These are phyloP conservation scores for Parnassius glacialis DNA, from an alignment of 2,888 invertebrate species.

Conservation along the genomic window DNA sequence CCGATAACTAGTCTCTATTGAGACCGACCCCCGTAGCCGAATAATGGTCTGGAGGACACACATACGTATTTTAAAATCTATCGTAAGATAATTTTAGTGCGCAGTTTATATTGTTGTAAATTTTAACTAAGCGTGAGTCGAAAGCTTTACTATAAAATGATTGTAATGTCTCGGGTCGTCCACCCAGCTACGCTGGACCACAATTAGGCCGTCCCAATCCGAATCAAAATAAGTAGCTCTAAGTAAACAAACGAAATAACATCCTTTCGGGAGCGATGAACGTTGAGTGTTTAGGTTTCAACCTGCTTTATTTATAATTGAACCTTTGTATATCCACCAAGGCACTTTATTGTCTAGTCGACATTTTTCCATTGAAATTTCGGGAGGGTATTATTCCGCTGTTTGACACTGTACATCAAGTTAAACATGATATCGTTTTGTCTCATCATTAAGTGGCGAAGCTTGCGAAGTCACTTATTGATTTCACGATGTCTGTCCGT, in stretches of 20 bases:
- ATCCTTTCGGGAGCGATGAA: conserved; percentile 63
- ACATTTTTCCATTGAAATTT: no score
- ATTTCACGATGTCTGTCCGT: no score
- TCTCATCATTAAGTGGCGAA: no score
- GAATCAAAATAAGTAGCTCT: conserved; percentile 50
- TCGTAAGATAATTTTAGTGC: no score
- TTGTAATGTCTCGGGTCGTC: conserved; percentile 47
- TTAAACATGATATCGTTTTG: no score
- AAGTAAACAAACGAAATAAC: conserved; percentile 64
- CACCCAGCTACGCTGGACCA: conserved; percentile 59
- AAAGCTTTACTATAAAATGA: conserved; percentile 55
- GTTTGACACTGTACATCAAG: no score
- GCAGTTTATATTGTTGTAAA: not conserved
- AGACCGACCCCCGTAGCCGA: no score
- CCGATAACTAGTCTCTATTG: no score
- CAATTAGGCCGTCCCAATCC: conserved; percentile 60
- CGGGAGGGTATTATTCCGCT: no score
- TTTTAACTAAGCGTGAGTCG: conserved; percentile 35
- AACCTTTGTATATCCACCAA: conserved; percentile 20
- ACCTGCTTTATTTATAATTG: conserved; percentile 38
- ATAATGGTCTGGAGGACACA: no score
- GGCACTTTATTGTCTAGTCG: conserved; percentile 1
- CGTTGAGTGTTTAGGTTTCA: conserved; percentile 43
- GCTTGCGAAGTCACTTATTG: no score
- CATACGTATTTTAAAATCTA: no score